These are phyloP conservation scores for Drosophila novamexicana DNA, from an alignment of 1,140 invertebrate genomes.

Conservation along the genomic window DNA sequence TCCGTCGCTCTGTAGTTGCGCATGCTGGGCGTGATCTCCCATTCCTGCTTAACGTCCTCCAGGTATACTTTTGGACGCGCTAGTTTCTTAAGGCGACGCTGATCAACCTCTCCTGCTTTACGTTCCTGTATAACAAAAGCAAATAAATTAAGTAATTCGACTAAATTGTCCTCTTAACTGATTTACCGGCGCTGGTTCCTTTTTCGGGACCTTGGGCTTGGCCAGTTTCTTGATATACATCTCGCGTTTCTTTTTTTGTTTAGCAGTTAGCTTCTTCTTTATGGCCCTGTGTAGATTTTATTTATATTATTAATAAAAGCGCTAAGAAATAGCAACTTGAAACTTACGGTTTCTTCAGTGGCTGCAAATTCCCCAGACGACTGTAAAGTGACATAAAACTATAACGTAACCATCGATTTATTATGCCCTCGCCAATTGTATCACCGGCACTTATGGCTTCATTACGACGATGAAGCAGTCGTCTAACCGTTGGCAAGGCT, in stretches of 20 bases:
- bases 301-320: not conserved
- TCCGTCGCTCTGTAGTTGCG: slow-evolving; percentile 49
- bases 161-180: not conserved
- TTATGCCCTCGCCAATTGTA: slow-evolving; percentile 53
- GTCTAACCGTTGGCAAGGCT: slow-evolving; percentile 57
- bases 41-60: slow-evolving; percentile 49
- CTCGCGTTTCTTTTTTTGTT: slow-evolving; percentile 29
- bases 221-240: slow-evolving; percentile 51
- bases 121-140: slow-evolving; percentile 36
- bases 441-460: slow-evolving; percentile 43
- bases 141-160: not conserved
- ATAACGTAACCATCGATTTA: slow-evolving; percentile 69
- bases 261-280: slow-evolving; percentile 57
- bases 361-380: slow-evolving; percentile 64
- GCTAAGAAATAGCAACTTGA: not conserved
- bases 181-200: slow-evolving; percentile 53
- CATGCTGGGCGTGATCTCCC: slow-evolving; percentile 61
- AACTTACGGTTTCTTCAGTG: slow-evolving; percentile 56
- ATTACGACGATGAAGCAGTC: slow-evolving; percentile 39
- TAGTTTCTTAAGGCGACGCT: slow-evolving; percentile 49
- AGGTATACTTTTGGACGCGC: slow-evolving; percentile 41
- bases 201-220: slow-evolving; percentile 35
- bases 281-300: slow-evolving; percentile 24
- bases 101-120: slow-evolving; percentile 21
- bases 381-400: slow-evolving; percentile 75